Evolutionary conservation across 2,797 vertebrate species (phyloP).

Genomic region (Pangasius djambal): DNA sequence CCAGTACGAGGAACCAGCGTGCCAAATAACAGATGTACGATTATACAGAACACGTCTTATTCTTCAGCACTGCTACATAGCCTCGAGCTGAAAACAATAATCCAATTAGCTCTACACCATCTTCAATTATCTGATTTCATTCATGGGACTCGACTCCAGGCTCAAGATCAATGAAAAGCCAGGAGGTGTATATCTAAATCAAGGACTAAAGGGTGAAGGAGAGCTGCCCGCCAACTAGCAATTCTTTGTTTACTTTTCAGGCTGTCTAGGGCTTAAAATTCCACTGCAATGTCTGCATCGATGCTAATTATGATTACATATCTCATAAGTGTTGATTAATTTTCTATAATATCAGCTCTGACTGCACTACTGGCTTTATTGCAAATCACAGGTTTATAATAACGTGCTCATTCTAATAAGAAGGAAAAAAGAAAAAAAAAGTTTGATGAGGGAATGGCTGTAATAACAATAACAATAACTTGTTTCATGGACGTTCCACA

Average conservation of each 20-base stretch:
- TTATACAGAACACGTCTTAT: conserved; percentile 68
- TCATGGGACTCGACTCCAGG: conserved; percentile 78
- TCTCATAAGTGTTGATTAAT: not conserved
- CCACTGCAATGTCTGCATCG: not conserved
- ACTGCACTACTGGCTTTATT: not conserved
- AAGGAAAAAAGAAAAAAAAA: not conserved
- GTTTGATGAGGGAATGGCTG: not conserved
- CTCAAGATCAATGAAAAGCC: conserved; percentile 75
- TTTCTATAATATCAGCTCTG: not conserved
- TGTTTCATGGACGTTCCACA: not conserved
- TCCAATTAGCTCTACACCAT: conserved; percentile 81
- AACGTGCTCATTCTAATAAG: not conserved
- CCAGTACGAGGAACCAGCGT: conserved; percentile 3
- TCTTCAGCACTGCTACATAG: conserved; percentile 61
- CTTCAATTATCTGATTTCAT: conserved; percentile 85
- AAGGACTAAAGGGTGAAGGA: conserved; percentile 52
- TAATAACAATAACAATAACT: not conserved
- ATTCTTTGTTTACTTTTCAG: conserved; percentile 48
- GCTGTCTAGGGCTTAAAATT: not conserved
- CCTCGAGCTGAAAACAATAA: conserved; percentile 81
- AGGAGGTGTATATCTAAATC: conserved; percentile 73
- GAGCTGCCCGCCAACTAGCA: conserved; percentile 16
- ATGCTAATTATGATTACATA: not conserved
- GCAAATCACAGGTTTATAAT: not conserved
- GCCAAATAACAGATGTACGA: conserved; percentile 66